These are phyloP conservation scores for Propithecus deckenii DNA, from an alignment of 2,797 vertebrate species.

Conservation along the genomic window DNA sequence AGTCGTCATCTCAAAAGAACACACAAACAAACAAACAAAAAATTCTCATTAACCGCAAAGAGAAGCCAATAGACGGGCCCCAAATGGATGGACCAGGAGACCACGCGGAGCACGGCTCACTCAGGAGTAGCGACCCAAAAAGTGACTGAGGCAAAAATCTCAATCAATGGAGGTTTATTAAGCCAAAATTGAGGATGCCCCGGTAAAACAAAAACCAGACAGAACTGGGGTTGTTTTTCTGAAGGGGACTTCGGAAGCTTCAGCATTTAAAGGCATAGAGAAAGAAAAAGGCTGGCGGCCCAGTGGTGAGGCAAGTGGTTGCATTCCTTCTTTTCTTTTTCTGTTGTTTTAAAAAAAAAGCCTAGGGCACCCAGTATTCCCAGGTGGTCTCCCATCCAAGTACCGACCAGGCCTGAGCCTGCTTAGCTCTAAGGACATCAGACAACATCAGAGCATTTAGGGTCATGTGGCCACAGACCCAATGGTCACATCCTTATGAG, in stretches of 20 bases:
- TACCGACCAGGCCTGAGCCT: neutral
- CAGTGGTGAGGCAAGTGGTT: neutral
- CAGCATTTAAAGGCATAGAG: neutral
- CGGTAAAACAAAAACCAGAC: neutral
- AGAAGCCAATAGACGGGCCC: neutral
- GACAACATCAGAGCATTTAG: neutral
- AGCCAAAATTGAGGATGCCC: neutral
- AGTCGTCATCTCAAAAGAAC: neutral
- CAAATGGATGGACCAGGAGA: no score
- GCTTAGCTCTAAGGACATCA: neutral
- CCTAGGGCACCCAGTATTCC: neutral
- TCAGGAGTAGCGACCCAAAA: neutral
- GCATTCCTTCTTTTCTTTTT: neutral
- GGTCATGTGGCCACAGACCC: neutral
- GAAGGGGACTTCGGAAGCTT: neutral
- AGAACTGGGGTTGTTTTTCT: neutral
- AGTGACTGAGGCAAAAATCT: neutral
- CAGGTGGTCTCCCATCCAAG: neutral
- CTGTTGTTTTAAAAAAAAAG: neutral
- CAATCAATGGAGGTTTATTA: neutral
- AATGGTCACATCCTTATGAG: no score
- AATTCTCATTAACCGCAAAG: neutral
- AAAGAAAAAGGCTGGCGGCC: neutral
- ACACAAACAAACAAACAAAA: neutral
- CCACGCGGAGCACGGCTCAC: neutral